phyloP scores from a whole-genome alignment of 2,888 invertebrate genomes.

The Drosophila greeni region DNA sequence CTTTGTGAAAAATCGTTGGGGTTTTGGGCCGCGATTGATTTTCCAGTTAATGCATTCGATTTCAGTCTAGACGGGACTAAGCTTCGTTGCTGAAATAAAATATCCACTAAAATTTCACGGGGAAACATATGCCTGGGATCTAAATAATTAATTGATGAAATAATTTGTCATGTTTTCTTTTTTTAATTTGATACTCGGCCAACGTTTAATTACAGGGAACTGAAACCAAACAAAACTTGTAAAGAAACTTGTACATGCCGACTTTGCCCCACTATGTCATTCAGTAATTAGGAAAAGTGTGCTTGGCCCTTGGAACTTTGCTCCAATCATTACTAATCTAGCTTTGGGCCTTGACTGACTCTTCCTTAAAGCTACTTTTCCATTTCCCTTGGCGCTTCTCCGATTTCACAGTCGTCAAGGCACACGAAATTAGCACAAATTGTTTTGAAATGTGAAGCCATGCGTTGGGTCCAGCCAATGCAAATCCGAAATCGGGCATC shows the following conservation, averaged over 20 bases:
- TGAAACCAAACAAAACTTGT: conserved; percentile 4
- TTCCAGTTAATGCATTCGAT: conserved; percentile 31
- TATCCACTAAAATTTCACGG: background rate
- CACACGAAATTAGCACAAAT: conserved; percentile 41
- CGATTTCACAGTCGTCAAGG: conserved; percentile 40
- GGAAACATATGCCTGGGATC: background rate
- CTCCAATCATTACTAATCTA: conserved; percentile 10
- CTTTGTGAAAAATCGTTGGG: conserved; percentile 17
- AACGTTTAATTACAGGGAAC: conserved; percentile 5
- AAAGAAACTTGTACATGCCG: background rate
- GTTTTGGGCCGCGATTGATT: background rate
- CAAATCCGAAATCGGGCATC: conserved; percentile 25
- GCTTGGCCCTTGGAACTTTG: conserved; percentile 4
- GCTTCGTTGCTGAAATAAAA: conserved; percentile 11
- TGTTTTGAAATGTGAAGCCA: conserved; percentile 38
- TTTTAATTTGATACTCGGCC: conserved; percentile 3
- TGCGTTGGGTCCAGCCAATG: conserved; percentile 27
- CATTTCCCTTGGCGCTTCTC: conserved; percentile 10
- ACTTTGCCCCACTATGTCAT: background rate
- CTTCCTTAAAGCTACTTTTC: background rate
- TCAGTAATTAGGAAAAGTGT: conserved; percentile 3
- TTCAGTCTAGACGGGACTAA: conserved; percentile 56
- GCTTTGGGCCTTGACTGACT: background rate
- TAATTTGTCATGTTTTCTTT: background rate
- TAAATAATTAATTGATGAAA: conserved; percentile 11